Base-by-base conservation (phyloP, 1,140 invertebrate genomes). In the Camponotus pennsylvanicus region DNA sequence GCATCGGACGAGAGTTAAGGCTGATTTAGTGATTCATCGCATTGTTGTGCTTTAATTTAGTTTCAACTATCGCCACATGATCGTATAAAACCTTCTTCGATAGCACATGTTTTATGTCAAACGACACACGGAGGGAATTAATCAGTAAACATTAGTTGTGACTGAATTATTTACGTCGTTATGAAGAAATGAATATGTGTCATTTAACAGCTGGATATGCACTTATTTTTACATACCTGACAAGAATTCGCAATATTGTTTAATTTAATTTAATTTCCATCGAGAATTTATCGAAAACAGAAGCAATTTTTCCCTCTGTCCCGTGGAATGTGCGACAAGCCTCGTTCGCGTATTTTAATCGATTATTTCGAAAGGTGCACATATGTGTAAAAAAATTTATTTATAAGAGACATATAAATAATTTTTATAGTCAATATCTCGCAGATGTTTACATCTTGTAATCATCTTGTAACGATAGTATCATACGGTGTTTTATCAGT, bases 251-350 rank as follows among this genome's bases (percentile, higher is more conserved):
- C 13, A 11, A 15, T 13, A 34, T 63, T 40, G 40, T 18, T 52
- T 52, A 18, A 27, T 52, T 78, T 34, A 78, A 66, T 78, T 45
- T 67, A 11, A 52, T 66, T 67, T 67, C 3, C 18, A 66, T 52
- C 32, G 15, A 15, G 32, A 66, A 21, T 67, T 67, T n/a, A 18
- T 70, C 21, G 37, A 42, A 57, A 70, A 70, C 52, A 70, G 34
- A 70, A 27, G 21, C 32, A 9, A 57, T 18, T 55, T 70, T 57
- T 59, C 27, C 21, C 21, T 64, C 8, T 21, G 40, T 9, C 45
- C 77, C 70, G 88, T 84, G 78, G 64, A 73, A 80, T 59, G 49
- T 32, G 49, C 42, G 11, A 49, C 86, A 34, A 80, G 67, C 80
- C 57, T 87, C 82, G 82, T 71, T 37, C 57, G 66, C 37, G 18